phyloP scores from a whole-genome alignment of 1,140 invertebrate genomes.

The Papilio machaon region DNA sequence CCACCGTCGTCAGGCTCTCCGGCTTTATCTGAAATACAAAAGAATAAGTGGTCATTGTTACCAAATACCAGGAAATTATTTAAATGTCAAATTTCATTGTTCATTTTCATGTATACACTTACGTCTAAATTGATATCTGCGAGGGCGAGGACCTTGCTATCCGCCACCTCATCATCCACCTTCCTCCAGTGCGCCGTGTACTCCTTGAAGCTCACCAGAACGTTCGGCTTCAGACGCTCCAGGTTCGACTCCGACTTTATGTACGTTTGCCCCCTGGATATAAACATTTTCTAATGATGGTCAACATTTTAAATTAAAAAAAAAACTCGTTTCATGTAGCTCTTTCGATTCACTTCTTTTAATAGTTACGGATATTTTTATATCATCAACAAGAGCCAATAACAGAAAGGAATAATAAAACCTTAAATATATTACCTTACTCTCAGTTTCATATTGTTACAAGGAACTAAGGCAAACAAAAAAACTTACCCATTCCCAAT shows the following conservation, averaged over 20 bases:
- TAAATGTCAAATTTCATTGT: not conserved
- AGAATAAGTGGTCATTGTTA: not conserved
- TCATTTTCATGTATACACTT: conserved; percentile 32
- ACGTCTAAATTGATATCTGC: conserved; percentile 66
- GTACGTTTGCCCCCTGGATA: conserved; percentile 69
- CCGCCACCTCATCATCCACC: conserved; percentile 51
- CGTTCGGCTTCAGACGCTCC: conserved; percentile 55
- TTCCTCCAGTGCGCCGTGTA: conserved; percentile 68
- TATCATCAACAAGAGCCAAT: not conserved
- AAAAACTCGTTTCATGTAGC: not conserved
- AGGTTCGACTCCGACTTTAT: conserved; percentile 69
- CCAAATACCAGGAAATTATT: not conserved
- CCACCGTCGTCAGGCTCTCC: conserved; percentile 86
- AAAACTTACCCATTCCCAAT: conserved; percentile 63
- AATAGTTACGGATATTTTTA: too few species aligned
- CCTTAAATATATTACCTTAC: too few species aligned
- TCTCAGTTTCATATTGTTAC: too few species aligned
- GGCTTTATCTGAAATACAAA: conserved; percentile 82
- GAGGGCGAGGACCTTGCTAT: conserved; percentile 57
- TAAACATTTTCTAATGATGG: not conserved
- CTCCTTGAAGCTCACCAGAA: conserved; percentile 59
- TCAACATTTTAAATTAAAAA: conserved; percentile 2
- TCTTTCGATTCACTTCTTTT: too few species aligned
- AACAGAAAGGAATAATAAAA: not conserved
- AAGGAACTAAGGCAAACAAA: not conserved